phyloP scores from a whole-genome alignment of 2,797 vertebrate species.

The Bufotes viridis region DNA sequence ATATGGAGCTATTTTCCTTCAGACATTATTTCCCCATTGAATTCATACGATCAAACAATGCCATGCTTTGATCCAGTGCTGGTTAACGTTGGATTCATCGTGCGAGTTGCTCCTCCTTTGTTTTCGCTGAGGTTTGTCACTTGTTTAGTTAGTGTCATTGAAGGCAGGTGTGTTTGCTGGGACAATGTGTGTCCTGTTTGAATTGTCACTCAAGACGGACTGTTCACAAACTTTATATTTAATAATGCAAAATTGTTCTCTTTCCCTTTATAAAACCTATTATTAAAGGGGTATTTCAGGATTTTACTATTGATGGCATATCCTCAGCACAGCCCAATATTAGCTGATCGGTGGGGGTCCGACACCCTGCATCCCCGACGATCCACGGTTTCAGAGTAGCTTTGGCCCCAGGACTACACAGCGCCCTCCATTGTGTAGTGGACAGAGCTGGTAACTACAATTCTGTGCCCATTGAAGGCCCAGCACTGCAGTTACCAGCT shows the following conservation, averaged over 20 bases:
- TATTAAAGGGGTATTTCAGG: too few relatives aligned
- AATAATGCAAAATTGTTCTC: slow-evolving; percentile 6
- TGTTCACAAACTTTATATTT: background rate
- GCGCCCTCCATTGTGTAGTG: too few relatives aligned
- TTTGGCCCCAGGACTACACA: too few relatives aligned
- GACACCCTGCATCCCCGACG: too few relatives aligned
- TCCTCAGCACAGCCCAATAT: too few relatives aligned
- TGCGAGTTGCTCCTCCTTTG: slow-evolving; percentile 37
- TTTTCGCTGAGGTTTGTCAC: slow-evolving; percentile 27
- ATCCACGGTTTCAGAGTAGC: too few relatives aligned
- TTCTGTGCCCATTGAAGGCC: too few relatives aligned
- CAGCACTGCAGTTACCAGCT: too few relatives aligned
- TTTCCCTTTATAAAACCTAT: background rate
- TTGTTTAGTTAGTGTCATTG: slow-evolving; percentile 40
- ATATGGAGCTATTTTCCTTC: slow-evolving; percentile 34
- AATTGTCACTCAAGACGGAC: background rate
- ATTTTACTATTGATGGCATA: too few relatives aligned
- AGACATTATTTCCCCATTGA: slow-evolving; percentile 31
- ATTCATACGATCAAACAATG: slow-evolving; percentile 39
- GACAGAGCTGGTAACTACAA: too few relatives aligned
- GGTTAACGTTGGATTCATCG: slow-evolving; percentile 25
- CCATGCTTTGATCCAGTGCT: slow-evolving; percentile 40
- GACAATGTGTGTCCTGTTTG: slow-evolving; percentile 33
- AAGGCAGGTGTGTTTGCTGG: slow-evolving; percentile 52
- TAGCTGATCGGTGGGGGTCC: too few relatives aligned